Evolutionary conservation across 1,140 invertebrate genomes (phyloP).

Genomic region (Alviniconcha marisindica): DNA sequence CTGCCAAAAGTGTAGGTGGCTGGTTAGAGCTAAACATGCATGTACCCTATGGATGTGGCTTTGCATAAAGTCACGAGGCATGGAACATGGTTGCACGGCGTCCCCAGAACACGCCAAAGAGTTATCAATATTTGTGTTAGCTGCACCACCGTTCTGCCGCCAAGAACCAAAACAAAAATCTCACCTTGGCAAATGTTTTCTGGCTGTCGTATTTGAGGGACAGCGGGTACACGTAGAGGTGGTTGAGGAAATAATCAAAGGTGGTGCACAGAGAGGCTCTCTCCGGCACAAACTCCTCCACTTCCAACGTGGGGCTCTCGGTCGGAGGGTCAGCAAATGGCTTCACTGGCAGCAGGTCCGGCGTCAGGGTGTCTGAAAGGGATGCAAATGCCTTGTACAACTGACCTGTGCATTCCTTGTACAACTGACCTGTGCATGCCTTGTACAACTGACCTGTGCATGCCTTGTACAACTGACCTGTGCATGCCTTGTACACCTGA

Average conservation of each 20-base stretch:
- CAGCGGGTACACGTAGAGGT: slow-evolving; percentile 93
- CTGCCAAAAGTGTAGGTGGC: too few species aligned
- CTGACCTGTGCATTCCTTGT: too few species aligned
- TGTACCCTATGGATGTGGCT: too few species aligned
- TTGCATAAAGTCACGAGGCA: too few species aligned
- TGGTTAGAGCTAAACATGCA: too few species aligned
- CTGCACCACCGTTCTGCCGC: background rate
- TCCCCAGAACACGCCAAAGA: background rate
- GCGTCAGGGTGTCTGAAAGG: slow-evolving; percentile 85
- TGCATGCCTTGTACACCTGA: too few species aligned
- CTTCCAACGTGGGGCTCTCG: slow-evolving; percentile 85
- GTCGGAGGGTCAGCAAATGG: slow-evolving; percentile 88
- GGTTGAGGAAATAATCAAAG: slow-evolving; percentile 88
- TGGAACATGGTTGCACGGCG: too few species aligned
- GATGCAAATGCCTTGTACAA: too few species aligned
- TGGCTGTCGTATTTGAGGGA: slow-evolving; percentile 93
- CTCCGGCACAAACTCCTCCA: slow-evolving; percentile 87
- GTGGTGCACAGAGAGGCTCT: slow-evolving; percentile 81
- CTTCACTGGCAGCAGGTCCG: slow-evolving; percentile 86
- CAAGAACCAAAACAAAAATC: slow-evolving; percentile 9
- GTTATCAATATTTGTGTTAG: too few species aligned
- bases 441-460: too few species aligned
- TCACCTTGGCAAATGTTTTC: slow-evolving; percentile 85
- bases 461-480: too few species aligned
- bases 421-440: too few species aligned